phyloP scores from a whole-genome alignment of 2,888 invertebrate species.

The Amiota mariae region DNA sequence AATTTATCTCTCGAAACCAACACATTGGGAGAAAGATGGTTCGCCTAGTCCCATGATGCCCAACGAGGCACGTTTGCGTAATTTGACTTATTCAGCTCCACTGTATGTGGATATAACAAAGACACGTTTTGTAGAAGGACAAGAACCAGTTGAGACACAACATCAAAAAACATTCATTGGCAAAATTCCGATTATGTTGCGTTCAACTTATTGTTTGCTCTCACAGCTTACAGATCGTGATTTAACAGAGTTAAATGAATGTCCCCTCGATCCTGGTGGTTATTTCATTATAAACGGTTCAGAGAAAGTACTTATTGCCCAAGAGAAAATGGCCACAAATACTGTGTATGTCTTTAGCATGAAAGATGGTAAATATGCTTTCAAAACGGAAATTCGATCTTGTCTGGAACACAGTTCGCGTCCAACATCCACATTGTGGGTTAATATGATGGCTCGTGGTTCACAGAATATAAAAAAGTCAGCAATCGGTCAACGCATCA shows the following conservation, averaged over 20 bases:
- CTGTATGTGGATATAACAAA: constrained; percentile 99
- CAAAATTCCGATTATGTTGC: constrained; percentile 99
- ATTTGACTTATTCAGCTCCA: constrained; percentile 98
- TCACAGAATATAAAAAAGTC: constrained; percentile 99
- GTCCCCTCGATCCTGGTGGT: constrained; percentile 98
- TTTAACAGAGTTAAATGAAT: constrained; percentile 98
- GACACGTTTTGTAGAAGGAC: constrained; percentile 91
- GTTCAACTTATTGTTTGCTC: constrained; percentile 96
- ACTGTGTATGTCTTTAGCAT: constrained; percentile 99
- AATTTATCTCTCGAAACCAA: constrained; percentile 98
- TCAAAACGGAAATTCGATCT: constrained; percentile 97
- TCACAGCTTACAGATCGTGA: constrained; percentile 98
- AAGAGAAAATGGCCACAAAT: constrained; percentile 99
- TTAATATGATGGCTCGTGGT: constrained; percentile 99
- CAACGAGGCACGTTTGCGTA: constrained; percentile 97
- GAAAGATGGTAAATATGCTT: constrained; percentile 99
- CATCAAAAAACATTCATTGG: constrained; percentile 85
- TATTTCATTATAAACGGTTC: constrained; percentile 99
- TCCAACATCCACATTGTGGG: constrained; percentile 98
- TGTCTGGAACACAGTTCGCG: constrained; percentile 93
- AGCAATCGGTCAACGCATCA: constrained; percentile 98
- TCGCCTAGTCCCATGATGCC: constrained; percentile 99
- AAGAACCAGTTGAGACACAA: constrained; percentile 89
- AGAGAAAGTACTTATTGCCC: constrained; percentile 98
- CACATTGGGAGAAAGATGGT: constrained; percentile 99